These are phyloP conservation scores for Lithobates pipiens DNA, from an alignment of 2,797 vertebrate species.

Conservation along the genomic window DNA sequence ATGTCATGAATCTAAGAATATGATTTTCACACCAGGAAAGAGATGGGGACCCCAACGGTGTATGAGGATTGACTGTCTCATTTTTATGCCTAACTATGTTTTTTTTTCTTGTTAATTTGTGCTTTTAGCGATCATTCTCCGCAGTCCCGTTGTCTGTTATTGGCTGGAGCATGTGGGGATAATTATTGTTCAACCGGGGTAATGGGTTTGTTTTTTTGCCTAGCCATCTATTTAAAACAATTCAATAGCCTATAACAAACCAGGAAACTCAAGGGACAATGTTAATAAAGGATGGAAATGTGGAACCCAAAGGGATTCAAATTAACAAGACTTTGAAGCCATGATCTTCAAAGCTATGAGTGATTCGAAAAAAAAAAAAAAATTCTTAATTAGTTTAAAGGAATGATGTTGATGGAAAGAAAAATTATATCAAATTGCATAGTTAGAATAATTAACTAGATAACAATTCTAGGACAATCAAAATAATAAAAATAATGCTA, in stretches of 20 bases:
- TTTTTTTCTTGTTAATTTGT: background rate
- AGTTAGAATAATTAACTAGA: background rate
- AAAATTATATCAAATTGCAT: background rate
- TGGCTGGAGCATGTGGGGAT: conserved; percentile 28
- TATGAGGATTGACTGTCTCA: background rate
- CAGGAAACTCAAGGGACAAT: conserved; percentile 26
- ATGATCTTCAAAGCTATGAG: background rate
- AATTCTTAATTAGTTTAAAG: conserved; percentile 7
- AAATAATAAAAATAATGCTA: too few species aligned
- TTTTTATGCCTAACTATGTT: background rate
- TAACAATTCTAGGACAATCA: too few species aligned
- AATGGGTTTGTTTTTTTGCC: conserved; percentile 32
- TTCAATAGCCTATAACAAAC: conserved; percentile 37
- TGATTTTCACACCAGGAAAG: background rate
- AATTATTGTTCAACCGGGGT: conserved; percentile 36
- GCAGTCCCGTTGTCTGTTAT: conserved; percentile 21
- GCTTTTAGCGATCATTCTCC: background rate
- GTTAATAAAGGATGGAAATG: conserved; percentile 36
- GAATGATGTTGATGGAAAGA: background rate
- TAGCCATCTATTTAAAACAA: conserved; percentile 45
- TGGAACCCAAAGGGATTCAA: conserved; percentile 12
- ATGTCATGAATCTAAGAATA: background rate
- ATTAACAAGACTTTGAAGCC: conserved; percentile 1
- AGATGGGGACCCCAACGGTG: background rate
- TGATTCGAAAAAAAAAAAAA: background rate